Percentiles rank a stretch among this genome's conserved stretches.
Evolutionary conservation across 2,113 vertebrate genomes (phyloP).

Genomic region (Hipposideros armiger): DNA sequence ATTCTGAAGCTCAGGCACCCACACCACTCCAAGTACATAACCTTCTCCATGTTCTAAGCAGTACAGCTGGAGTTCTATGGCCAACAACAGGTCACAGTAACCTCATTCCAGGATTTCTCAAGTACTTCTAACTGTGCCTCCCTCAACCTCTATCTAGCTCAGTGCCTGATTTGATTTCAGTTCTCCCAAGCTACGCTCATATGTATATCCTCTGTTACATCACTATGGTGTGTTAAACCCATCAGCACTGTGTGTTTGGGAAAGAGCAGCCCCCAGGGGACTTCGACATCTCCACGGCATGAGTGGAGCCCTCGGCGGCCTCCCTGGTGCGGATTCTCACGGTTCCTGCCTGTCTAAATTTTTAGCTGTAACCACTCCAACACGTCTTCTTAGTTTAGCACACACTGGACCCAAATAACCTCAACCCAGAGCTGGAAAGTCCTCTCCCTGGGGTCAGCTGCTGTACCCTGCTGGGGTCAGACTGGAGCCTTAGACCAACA

Average conservation of each 20-base stretch:
- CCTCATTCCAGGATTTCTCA: constrained; percentile 62
- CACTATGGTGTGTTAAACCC: constrained; percentile 78
- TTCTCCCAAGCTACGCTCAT: constrained; percentile 21
- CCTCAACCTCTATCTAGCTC: constrained; percentile 50
- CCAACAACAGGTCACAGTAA: constrained; percentile 50
- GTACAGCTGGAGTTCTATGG: constrained; percentile 12
- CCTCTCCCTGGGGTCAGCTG: constrained; percentile 81
- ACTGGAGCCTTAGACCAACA: constrained; percentile 78
- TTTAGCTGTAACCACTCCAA: constrained; percentile 82
- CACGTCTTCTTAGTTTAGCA: constrained; percentile 81
- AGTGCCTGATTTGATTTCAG: constrained; percentile 47
- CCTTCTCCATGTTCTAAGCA: constrained; percentile 1
- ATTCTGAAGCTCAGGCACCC: constrained; percentile 45
- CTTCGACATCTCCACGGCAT: constrained; percentile 71
- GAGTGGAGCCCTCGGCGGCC: constrained; percentile 66
- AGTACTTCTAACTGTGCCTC: constrained; percentile 54
- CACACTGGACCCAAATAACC: constrained; percentile 84
- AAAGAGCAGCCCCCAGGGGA: constrained; percentile 73
- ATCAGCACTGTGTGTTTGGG: constrained; percentile 79
- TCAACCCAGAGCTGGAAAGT: constrained; percentile 77
- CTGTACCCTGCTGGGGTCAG: constrained; percentile 80
- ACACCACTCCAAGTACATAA: constrained; percentile 46
- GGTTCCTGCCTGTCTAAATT: constrained; percentile 79
- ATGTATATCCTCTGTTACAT: constrained; percentile 33
- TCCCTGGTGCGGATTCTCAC: constrained; percentile 82